These are phyloP conservation scores for Danio tinwini DNA, from an alignment of 2,797 vertebrate species.

Conservation along the genomic window DNA sequence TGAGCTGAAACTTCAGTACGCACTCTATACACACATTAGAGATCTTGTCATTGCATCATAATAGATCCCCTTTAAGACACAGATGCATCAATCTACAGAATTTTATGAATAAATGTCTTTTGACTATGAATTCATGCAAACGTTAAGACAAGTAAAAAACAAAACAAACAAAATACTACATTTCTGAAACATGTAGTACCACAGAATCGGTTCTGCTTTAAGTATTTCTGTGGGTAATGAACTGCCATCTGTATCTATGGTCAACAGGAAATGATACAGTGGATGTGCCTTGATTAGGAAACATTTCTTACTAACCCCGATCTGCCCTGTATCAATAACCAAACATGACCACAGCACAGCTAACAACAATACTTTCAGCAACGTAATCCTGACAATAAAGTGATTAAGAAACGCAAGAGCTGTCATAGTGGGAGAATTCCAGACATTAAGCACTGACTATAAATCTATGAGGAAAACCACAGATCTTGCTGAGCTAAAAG, in stretches of 20 bases:
- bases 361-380: background rate
- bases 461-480: conserved; percentile 50
- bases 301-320: conserved; percentile 54
- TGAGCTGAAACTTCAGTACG: no score
- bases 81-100: no score
- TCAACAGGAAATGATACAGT: conserved; percentile 60
- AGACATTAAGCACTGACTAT: conserved; percentile 32
- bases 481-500: conserved; percentile 63
- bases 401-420: conserved; percentile 5
- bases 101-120: no score
- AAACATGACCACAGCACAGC: conserved; percentile 2
- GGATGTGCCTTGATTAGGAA: conserved; percentile 55
- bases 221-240: conserved; percentile 30
- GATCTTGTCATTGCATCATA: no score
- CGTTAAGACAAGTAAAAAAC: no score
- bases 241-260: background rate
- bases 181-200: no score
- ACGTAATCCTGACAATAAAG: conserved; percentile 3
- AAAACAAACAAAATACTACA: no score
- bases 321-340: conserved; percentile 63
- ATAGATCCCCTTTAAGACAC: no score
- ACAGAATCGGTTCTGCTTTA: background rate
- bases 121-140: no score
- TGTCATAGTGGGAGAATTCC: conserved; percentile 57
- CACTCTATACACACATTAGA: no score